Base-by-base conservation (phyloP, 1,140 invertebrate genomes). In the Laupala kohalensis region DNA sequence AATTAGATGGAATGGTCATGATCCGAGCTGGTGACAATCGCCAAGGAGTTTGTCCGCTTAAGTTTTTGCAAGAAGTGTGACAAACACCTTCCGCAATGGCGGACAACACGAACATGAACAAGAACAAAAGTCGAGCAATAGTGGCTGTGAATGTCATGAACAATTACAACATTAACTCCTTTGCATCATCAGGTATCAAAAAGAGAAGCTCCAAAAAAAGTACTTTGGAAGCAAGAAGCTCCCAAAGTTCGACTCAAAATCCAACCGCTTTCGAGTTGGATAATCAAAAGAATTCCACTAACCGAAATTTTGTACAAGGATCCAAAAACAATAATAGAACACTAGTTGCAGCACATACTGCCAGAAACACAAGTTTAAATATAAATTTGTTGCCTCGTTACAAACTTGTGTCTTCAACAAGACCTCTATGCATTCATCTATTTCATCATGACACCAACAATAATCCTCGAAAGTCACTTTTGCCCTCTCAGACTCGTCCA, bases 1-100 rank as follows among this genome's bases (percentile, higher is more conserved):
- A 96, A 77, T 83, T 93, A 0, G 92, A 95, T 76, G 94, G 94
- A 12, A 94, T 94, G 85, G 91, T 96, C 65, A 93, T 93, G 87
- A 93, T 97, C 64, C 86, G 94, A n/a, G 92, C 92, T 72, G 89
- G 93, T 70, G 86, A 94, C 81, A 88, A 94, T 85, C 87, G 92
- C 79, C 86, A 92, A 84, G 88, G 92, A 75, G 81, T 92, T 77
- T 96, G 91, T 80, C 91, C 91, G 5, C 79, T 92, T 2, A 93
- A 92, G 80, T 93, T 91, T 76, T 84, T 93, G 72, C 91, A 92
- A 83, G 92, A 91, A 81, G 90, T 92, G 89, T 91, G 89, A 91
- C 71, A 72, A 23, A 67, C n/a, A 29, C 27, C 71, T 15, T 25
- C 62, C 64, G 30, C 70, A 19, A 25, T 25, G 24, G 25, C 67